These are phyloP conservation scores for Drosophila macrothrix DNA, from an alignment of 2,888 invertebrate genomes.

Conservation along the genomic window DNA sequence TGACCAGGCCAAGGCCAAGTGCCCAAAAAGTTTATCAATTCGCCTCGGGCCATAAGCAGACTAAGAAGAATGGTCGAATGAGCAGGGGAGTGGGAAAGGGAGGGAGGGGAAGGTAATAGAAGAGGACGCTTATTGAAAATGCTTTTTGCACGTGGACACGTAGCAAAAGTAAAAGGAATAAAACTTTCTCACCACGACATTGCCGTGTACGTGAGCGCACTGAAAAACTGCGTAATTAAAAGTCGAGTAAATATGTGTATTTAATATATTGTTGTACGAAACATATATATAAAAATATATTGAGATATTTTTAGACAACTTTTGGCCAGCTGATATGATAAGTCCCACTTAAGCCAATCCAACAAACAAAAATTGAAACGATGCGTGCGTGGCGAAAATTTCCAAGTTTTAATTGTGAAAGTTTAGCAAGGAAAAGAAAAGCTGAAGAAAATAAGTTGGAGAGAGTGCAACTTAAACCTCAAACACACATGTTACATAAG, in stretches of 20 bases:
- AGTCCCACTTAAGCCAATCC: slow-evolving; percentile 77
- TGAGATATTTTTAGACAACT: slow-evolving; percentile 35
- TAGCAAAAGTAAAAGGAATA: slow-evolving; percentile 60
- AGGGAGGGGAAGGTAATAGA: neutral
- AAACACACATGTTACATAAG: slow-evolving; percentile 13
- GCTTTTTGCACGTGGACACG: slow-evolving; percentile 73
- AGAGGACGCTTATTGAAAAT: slow-evolving; percentile 69
- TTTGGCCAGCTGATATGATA: slow-evolving; percentile 64
- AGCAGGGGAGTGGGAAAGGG: neutral
- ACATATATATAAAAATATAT: slow-evolving; percentile 12
- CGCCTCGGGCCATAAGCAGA: slow-evolving; percentile 38
- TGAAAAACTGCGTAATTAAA: slow-evolving; percentile 75
- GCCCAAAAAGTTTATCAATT: slow-evolving; percentile 74
- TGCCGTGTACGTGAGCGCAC: slow-evolving; percentile 60
- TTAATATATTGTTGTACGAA: neutral
- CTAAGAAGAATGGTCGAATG: slow-evolving; percentile 6
- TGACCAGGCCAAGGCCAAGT: slow-evolving; percentile 65
- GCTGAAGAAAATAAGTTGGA: neutral
- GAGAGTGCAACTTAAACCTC: slow-evolving; percentile 34
- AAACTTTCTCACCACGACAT: slow-evolving; percentile 58
- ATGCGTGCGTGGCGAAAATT: slow-evolving; percentile 60
- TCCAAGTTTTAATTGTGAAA: slow-evolving; percentile 79
- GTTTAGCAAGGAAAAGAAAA: slow-evolving; percentile 40
- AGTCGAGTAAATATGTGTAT: slow-evolving; percentile 43
- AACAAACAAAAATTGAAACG: slow-evolving; percentile 62